Evolutionary conservation across 2,113 vertebrate species (phyloP), one percentile per base, ranked within the genome.

Genomic region (Toxotes chatareus): DNA sequence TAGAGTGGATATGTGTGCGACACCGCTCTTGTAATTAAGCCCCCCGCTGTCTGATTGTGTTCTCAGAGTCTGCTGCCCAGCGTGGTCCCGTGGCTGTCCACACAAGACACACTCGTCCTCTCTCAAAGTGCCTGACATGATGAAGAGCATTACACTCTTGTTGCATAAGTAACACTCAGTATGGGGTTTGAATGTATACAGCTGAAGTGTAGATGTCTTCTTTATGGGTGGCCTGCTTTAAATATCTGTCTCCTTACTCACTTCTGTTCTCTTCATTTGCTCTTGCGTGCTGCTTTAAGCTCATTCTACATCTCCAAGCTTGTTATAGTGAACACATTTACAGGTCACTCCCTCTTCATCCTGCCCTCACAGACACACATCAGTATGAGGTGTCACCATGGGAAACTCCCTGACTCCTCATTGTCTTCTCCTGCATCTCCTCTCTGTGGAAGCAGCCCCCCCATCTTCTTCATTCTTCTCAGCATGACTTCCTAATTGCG

Each of bases 1-100:
- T 64, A 56, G 40, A 60, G 44, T 59, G 72, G 62, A 82, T 82
- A 38, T 70, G 12, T 44, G 11, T 65, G 13, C 16, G 3, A 51
- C 38, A 4, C 3, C 21, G 34, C 40, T 65, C 42, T 14, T 53
- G 67, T 80, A 76, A 86, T 77, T n/a, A 79, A 80, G 67, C 79
- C 61, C 64, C 76, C 76, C 7, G 31, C 73, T 76, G 82, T 79
- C 46, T 66, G 53, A 79, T 74, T 89, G 79, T 79, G 70, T 85
- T 82, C 47, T 61, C 40, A 10, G 42, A 62, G 65, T 63, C 73
- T 60, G 56, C 72, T 23, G 46, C 81, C 13, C 82, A 79, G 73
- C 61, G 16, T 59, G 88, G 16, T n/a, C 16, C 76, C 31, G 67
- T 36, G 16, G 62, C 64, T 34, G 9, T 77, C 23, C 51, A 27